These are phyloP conservation scores for Ips typographus DNA, from an alignment of 1,140 invertebrate genomes.

Conservation along the genomic window DNA sequence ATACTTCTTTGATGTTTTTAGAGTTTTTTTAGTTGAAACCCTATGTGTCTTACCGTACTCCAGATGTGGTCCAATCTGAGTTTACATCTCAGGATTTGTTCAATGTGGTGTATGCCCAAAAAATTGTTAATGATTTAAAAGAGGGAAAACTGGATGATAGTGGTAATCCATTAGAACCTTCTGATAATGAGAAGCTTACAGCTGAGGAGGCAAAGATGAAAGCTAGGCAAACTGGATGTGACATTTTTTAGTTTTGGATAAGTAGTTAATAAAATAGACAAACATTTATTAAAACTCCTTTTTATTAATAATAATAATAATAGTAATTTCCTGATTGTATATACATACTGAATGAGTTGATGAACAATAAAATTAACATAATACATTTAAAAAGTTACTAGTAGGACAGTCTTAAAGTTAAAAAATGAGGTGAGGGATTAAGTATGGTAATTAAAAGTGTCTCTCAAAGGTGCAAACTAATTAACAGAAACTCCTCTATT, in stretches of 20 bases:
- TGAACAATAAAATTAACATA: no score
- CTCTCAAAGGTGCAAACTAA: no score
- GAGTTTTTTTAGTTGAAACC: constrained; percentile 74
- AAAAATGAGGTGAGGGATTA: no score
- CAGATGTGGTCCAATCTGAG: constrained; percentile 72
- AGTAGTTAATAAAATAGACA: no score
- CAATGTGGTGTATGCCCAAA: constrained; percentile 75
- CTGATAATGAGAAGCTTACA: constrained; percentile 68
- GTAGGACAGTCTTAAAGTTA: no score
- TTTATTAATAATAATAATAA: no score
- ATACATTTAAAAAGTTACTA: no score
- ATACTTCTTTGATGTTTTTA: constrained; percentile 1
- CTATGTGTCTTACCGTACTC: constrained; percentile 85
- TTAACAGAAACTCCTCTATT: no score
- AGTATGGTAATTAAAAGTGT: no score
- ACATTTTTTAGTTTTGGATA: constrained; percentile 62
- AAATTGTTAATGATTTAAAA: constrained; percentile 79
- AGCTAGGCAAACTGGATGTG: constrained; percentile 73
- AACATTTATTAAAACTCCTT: no score
- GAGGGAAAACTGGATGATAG: constrained; percentile 67
- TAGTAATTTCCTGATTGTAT: no score
- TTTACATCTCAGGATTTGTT: constrained; percentile 87
- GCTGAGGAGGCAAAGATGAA: constrained; percentile 67
- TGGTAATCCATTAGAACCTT: constrained; percentile 71
- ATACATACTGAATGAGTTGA: no score